Evolutionary conservation across 2,113 vertebrate genomes (phyloP), one percentile per base, ranked within the genome.

Genomic region (Oncorhynchus masou): DNA sequence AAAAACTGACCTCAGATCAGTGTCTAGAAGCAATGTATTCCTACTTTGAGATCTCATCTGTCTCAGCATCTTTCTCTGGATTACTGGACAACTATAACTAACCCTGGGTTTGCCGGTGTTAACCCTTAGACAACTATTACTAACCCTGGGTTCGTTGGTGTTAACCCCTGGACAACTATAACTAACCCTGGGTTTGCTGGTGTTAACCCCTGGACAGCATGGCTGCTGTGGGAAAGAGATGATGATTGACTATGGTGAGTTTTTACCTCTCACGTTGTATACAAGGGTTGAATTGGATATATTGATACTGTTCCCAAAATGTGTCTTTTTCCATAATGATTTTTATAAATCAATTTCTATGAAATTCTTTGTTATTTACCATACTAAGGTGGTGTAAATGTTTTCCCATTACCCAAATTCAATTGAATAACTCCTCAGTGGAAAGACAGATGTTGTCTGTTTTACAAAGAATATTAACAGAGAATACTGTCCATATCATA

Each of bases 161-260:
- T 39, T 68, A 8, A 27, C 31, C 31, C 27, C 15, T 19, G 15
- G 48, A 49, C 27, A 57, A 71, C 51, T 29, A 59, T 12, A 49
- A 70, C 31, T 19, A n/a, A 70, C 39, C 39, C 39, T 70, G 68
- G 68, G 34, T 70, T 70, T n/a, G 20, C 39, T 48, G 34, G n/a
- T 39, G 16, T 39, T 68, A 19, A 25, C 16, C 29, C 25, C 9
- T 45, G 39, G 8, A 11, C 48, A 12, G 49, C 22, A 24, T 24
- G 69, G 51, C 60, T 54, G 49, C 59, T 66, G 79, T 7, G 54
- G 57, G 1, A 65, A 16, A 19, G 45, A 57, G 13, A 57, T 13
- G 31, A 88, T 88, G 84, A 83, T 84, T 7, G 72, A 79, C 71
- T 82, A 79, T 16, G 86, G 89, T 90, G 72, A 88, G 89, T 80